Evolutionary conservation across 2,113 vertebrate genomes (phyloP).

Genomic region (Xiphophorus maculatus): DNA sequence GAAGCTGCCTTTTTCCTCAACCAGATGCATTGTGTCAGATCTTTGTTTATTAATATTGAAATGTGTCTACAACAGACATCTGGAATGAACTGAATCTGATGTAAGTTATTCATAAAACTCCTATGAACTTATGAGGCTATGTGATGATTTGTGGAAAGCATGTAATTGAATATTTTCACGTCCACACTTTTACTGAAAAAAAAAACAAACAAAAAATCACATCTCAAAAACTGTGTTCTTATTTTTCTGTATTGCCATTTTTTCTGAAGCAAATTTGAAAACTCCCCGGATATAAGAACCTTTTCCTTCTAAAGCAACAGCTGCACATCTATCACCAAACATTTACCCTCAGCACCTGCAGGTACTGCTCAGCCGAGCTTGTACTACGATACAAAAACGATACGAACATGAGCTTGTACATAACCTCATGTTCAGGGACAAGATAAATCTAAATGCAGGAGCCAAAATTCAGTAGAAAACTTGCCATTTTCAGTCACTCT

Average conservation of each 20-base stretch:
- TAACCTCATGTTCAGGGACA: not conserved
- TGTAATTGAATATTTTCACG: not conserved
- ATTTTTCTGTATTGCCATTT: not conserved
- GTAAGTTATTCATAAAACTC: not conserved
- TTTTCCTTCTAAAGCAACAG: constrained; percentile 2
- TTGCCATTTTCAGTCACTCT: not conserved
- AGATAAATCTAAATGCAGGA: constrained; percentile 5
- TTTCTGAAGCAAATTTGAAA: not conserved
- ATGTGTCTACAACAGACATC: too few species aligned
- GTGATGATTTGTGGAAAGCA: not conserved
- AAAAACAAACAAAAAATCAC: too few species aligned
- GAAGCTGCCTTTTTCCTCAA: not conserved
- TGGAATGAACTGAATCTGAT: too few species aligned
- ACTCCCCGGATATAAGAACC: not conserved
- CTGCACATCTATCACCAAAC: constrained; percentile 9
- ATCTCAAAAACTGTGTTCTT: not conserved
- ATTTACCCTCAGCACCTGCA: constrained; percentile 1
- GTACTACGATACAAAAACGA: too few species aligned
- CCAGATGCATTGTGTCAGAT: not conserved
- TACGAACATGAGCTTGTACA: not conserved
- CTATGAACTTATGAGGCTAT: not conserved
- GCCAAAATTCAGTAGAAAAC: not conserved
- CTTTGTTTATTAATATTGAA: too few species aligned
- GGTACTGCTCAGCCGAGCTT: not conserved
- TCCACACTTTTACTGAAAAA: not conserved